Evolutionary conservation across 2,113 vertebrate species (phyloP), one percentile per base, ranked within the genome.

Genomic region (Calonectris borealis): DNA sequence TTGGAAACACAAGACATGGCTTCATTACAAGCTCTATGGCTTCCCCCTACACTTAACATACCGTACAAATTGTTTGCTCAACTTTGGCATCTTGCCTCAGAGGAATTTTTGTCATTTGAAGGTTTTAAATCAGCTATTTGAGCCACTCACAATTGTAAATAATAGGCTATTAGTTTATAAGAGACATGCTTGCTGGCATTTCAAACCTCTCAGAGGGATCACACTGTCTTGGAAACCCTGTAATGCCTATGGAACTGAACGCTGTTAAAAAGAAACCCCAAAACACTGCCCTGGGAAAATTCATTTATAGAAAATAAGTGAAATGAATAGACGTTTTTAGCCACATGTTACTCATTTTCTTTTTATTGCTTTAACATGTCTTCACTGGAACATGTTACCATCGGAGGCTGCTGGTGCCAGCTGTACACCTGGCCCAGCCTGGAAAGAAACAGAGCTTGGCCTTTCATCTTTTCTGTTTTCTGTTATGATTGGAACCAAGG

Each of bases 311-410:
- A 94, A 92, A 95, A 98, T 9, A 68, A 87, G 95, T 21, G 95
- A 92, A 97, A 94, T 91, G 98, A 98, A 96, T 73, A 83, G 98
- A 94, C 73, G 51, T 97, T 97, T 96, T 79, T 83, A 98, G 96
- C 97, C 99, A 98, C 98, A 97, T 98, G 99, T 98, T 98, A 80
- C 97, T 98, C 97, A 83, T 99, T 99, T 94, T 96, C 55, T 21
- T 80, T 95, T 96, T 96, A 99, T 98, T 98, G 97, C 97, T 98
- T 98, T 97, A 97, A 86, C 97, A 96, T 97, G 97, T 94, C 97
- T 96, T 97, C 57, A 1, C 96, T 93, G 97, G 96, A 85, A 60
- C 42, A 4, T 2, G 17, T 31, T 65, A 42, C 75, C 31, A 29
- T 40, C 14, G 94, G 94, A 69, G 65, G 73, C 88, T 31, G 36